phyloP scores from a whole-genome alignment of 2,888 invertebrate species.

The Octodonta nipae region DNA sequence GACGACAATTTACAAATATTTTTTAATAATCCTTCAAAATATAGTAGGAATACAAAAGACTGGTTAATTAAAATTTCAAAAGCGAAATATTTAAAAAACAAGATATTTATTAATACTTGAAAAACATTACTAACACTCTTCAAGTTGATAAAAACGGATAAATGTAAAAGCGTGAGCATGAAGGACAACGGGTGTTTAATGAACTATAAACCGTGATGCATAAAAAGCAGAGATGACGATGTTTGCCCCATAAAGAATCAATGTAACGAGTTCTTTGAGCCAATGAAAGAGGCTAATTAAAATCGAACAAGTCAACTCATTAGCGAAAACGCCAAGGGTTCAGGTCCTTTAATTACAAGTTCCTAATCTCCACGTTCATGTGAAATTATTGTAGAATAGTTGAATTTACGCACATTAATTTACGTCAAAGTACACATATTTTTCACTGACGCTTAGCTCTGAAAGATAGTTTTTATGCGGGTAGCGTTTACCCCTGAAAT shows the following conservation, averaged over 20 bases:
- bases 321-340: constrained; percentile 21
- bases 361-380: too few species aligned
- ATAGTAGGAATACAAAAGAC: too few species aligned
- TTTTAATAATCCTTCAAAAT: too few species aligned
- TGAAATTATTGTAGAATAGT: constrained; percentile 37
- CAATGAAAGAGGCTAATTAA: constrained; percentile 26
- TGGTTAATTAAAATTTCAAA: too few species aligned
- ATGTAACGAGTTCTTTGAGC: constrained; percentile 10
- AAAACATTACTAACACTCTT: too few species aligned
- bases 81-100: too few species aligned
- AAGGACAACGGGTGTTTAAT: too few species aligned
- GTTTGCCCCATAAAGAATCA: constrained; percentile 1
- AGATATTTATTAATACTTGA: too few species aligned
- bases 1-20: too few species aligned
- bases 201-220: background rate
- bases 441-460: constrained; percentile 35
- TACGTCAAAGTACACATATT: constrained; percentile 39
- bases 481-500: constrained; percentile 21
- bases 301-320: constrained; percentile 27
- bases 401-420: constrained; percentile 40
- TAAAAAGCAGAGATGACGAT: background rate
- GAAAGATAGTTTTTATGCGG: constrained; percentile 38
- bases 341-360: too few species aligned
- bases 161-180: too few species aligned
- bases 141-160: too few species aligned